Base-by-base conservation (phyloP, 2,113 vertebrate species). In the Sturnus vulgaris region DNA sequence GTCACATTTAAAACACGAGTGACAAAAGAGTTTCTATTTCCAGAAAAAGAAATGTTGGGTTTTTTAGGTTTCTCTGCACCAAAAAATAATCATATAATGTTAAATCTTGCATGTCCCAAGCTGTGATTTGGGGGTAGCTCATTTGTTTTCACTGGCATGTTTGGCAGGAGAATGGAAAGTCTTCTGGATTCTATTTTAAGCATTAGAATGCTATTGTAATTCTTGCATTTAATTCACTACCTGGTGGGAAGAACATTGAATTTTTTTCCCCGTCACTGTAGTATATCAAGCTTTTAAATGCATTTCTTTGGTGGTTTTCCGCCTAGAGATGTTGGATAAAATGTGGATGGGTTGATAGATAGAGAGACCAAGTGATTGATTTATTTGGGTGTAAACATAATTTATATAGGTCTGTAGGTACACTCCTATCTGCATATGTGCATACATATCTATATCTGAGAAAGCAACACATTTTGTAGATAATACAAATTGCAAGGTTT, bases 11-110 rank as follows among this genome's bases (percentile, higher is more conserved):
- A 92, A 93, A 79, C 40, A 33, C 0, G 2, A 12, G 49, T 65
- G 75, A 85, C 81, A 93, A 87, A 90, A 87, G 61, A 55, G 33
- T 77, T 95, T 85, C 85, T 94, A 64, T 93, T 95, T 92, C 46
- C 35, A 73, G 90, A 25, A 46, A 20, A 57, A 81, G n/a, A 68
- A 61, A 79, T 82, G 37, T 53, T 83, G 11, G 14, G 7, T 14
- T 76, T 69, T 83, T 82, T 65, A 72, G 31, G 18, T 86, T 93
- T 80, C 46, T 77, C 14, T 63, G 31, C 56, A 73, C 35, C 27
- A 24, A 63, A 85, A 93, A 82, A 30, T 8, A 86, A 76, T 93
- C 56, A n/a, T 77, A 44, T 73, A 86, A 92, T 55, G n/a, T 70
- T 92, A 71, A 64, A 89, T 84, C 56, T 65, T 65, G 13, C 35